phyloP scores from a whole-genome alignment of 1,140 invertebrate genomes.

The Aplysia californica region DNA sequence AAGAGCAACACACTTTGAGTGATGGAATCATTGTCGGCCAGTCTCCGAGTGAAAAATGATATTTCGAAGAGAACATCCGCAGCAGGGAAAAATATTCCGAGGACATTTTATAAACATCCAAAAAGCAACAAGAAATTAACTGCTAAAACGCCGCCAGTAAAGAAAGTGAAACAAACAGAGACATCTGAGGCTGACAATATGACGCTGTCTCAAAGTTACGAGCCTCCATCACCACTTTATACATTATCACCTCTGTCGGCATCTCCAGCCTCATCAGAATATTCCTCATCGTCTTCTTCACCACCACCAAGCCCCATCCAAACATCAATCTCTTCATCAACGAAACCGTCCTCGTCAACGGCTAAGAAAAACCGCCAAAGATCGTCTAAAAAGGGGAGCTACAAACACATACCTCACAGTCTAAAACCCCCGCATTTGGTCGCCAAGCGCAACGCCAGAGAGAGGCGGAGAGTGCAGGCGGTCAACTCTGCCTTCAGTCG shows the following conservation, averaged over 20 bases:
- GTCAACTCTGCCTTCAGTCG: slow-evolving; percentile 76
- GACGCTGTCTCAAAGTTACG: neutral
- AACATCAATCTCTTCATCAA: neutral
- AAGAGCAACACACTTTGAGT: too few species aligned
- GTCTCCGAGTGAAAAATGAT: too few species aligned
- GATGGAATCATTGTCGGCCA: too few species aligned
- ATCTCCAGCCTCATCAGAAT: neutral
- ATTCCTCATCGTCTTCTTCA: neutral
- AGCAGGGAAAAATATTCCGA: too few species aligned
- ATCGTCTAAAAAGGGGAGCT: slow-evolving; percentile 30
- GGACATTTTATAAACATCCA: too few species aligned
- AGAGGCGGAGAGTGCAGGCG: slow-evolving; percentile 93
- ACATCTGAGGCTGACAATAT: neutral
- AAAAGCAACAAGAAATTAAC: neutral
- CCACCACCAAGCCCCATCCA: neutral
- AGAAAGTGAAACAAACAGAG: too few species aligned
- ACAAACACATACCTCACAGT: slow-evolving; percentile 54
- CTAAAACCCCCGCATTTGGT: slow-evolving; percentile 79
- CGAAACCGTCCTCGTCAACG: neutral
- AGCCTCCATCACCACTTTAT: neutral
- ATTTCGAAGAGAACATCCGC: too few species aligned
- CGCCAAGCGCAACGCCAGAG: slow-evolving; percentile 88
- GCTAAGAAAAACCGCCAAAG: neutral
- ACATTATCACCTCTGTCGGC: neutral
- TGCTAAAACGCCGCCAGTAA: neutral